Percentiles rank a stretch among this genome's conserved stretches.
These are phyloP conservation scores for Pteronura brasiliensis DNA, from an alignment of 2,113 vertebrate genomes.

Conservation along the genomic window DNA sequence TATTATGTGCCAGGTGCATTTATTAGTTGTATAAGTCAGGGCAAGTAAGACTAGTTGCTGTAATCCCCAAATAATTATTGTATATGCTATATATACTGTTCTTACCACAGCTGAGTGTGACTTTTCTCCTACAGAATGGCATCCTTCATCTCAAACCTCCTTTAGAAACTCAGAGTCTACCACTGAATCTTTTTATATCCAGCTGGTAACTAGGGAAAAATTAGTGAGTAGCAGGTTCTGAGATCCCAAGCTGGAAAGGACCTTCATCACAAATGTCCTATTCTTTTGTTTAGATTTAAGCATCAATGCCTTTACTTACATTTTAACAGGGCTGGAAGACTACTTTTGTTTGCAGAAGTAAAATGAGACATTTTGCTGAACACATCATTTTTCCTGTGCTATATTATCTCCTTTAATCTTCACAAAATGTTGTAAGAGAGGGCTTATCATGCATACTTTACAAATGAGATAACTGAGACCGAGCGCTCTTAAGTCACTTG, in stretches of 20 bases:
- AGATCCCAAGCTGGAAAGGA: not conserved
- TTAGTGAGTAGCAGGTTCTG: not conserved
- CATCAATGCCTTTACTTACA: not conserved
- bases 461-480: not conserved
- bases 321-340: not conserved
- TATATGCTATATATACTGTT: not conserved
- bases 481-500: not conserved
- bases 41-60: not conserved
- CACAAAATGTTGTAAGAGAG: not conserved
- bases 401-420: not conserved
- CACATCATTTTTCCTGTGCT: not conserved
- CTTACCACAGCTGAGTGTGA: not conserved
- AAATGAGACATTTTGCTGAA: not conserved
- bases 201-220: not conserved
- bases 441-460: not conserved
- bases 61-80: not conserved
- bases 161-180: not conserved
- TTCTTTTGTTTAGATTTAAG: not conserved
- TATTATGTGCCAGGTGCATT: not conserved
- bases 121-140: not conserved
- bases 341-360: not conserved
- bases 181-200: not conserved
- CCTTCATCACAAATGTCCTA: not conserved
- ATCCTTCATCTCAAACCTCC: not conserved
- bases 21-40: not conserved